phyloP scores from a whole-genome alignment of 2,888 invertebrate genomes.

The Caenorhabditis wallacei region DNA sequence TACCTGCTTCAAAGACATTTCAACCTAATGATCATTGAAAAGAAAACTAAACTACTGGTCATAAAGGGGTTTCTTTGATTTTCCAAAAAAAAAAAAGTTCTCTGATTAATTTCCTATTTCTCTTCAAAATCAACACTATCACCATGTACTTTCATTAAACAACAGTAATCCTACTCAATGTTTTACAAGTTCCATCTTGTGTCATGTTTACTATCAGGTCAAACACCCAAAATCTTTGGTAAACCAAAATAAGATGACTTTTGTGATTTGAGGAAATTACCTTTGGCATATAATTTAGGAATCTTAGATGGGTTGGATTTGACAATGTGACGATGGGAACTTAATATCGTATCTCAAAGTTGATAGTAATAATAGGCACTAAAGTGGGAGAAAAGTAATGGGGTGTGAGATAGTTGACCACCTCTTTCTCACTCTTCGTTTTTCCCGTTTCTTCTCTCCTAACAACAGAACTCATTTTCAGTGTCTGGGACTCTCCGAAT shows the following conservation, averaged over 20 bases:
- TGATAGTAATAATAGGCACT: constrained; percentile 3
- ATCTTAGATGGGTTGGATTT: too few relatives aligned
- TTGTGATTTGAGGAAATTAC: too few relatives aligned
- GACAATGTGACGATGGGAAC: too few relatives aligned
- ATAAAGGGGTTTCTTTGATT: not conserved
- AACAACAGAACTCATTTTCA: constrained; percentile 50
- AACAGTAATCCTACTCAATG: constrained; percentile 41
- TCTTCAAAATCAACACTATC: not conserved
- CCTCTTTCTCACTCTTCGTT: constrained; percentile 60
- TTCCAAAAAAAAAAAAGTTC: not conserved
- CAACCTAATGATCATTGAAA: too few relatives aligned
- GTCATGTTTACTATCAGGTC: constrained; percentile 53
- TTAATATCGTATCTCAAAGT: not conserved
- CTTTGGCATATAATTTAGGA: constrained; percentile 54
- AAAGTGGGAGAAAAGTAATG: constrained; percentile 16
- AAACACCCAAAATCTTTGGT: constrained; percentile 55
- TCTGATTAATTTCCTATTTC: constrained; percentile 9
- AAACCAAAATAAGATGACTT: too few relatives aligned
- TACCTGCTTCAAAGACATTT: constrained; percentile 47
- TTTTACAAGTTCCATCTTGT: constrained; percentile 58
- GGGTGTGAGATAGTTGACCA: constrained; percentile 55
- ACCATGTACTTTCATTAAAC: constrained; percentile 26
- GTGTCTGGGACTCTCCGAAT: constrained; percentile 58
- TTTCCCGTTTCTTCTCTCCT: constrained; percentile 44
- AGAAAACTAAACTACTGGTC: too few relatives aligned